These are phyloP conservation scores for Bolinopsis microptera DNA, from an alignment of 37 sponge, comb jelly and placozoan species.

Conservation along the genomic window DNA sequence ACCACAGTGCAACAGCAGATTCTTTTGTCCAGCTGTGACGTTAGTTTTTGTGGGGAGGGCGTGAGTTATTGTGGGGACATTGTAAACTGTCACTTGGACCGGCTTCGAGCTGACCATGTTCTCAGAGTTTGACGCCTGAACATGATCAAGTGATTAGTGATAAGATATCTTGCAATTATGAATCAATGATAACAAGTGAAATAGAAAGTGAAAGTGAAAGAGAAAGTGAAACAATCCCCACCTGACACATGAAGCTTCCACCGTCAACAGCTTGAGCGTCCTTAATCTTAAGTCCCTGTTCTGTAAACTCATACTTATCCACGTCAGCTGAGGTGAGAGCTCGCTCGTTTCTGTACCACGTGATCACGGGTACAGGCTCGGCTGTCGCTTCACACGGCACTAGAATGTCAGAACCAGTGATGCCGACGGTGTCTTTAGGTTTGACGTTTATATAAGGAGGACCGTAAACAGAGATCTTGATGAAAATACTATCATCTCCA, in stretches of 20 bases:
- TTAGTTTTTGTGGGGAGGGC: slow-evolving; percentile 29
- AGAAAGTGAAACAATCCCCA: background rate
- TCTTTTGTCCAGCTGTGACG: slow-evolving; percentile 28
- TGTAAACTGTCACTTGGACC: slow-evolving; percentile 63
- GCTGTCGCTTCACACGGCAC: slow-evolving; percentile 56
- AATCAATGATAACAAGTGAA: background rate
- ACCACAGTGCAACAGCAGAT: slow-evolving; percentile 50
- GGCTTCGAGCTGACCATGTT: background rate
- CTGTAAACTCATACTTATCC: slow-evolving; percentile 11
- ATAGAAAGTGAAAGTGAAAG: background rate
- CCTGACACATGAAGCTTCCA: slow-evolving; percentile 56
- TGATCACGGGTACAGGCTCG: background rate
- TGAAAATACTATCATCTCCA: slow-evolving; percentile 24
- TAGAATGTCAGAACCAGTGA: slow-evolving; percentile 44
- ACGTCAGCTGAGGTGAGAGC: background rate
- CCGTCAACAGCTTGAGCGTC: slow-evolving; percentile 27
- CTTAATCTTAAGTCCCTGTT: slow-evolving; percentile 15
- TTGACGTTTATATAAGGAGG: slow-evolving; percentile 33
- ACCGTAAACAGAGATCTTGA: slow-evolving; percentile 11
- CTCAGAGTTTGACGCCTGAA: background rate
- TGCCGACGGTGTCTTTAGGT: slow-evolving; percentile 21
- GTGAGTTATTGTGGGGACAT: slow-evolving; percentile 11
- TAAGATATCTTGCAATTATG: no score
- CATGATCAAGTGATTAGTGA: background rate
- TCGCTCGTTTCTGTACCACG: slow-evolving; percentile 27